A percentile compares a stretch with the other conserved stretches of the same genome.
phyloP scores from a whole-genome alignment of 2,113 vertebrate species.

The Plotosus lineatus region DNA sequence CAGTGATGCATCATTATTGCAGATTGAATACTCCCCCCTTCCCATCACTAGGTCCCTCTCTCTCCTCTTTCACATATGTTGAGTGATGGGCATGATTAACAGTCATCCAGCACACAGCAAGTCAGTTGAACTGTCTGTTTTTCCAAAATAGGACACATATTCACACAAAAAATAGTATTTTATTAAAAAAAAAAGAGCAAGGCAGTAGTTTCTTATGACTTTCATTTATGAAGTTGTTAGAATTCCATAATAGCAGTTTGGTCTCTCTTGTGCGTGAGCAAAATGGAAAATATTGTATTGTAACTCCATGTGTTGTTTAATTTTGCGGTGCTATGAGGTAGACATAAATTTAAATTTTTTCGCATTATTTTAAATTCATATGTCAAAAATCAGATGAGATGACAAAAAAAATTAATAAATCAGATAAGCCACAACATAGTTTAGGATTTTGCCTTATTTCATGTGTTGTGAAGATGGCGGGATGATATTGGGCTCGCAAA shows the following conservation, averaged over 20 bases:
- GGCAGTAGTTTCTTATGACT: slow-evolving; percentile 11
- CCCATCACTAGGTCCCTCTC: slow-evolving; percentile 40
- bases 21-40: slow-evolving; percentile 68
- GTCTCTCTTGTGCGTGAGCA: slow-evolving; percentile 53
- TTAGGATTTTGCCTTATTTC: slow-evolving; percentile 17
- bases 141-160: slow-evolving; percentile 31
- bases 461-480: not conserved
- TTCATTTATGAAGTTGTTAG: slow-evolving; percentile 13
- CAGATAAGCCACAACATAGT: slow-evolving; percentile 45
- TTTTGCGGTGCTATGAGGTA: slow-evolving; percentile 41
- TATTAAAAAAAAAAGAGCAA: slow-evolving; percentile 15
- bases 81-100: slow-evolving; percentile 29
- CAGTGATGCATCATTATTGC: slow-evolving; percentile 74
- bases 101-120: slow-evolving; percentile 49
- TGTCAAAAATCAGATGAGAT: slow-evolving; percentile 10
- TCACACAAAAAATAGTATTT: not conserved
- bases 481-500: slow-evolving; percentile 5
- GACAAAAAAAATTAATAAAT: slow-evolving; percentile 53
- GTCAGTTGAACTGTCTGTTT: slow-evolving; percentile 63
- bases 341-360: not conserved
- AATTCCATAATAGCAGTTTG: slow-evolving; percentile 15
- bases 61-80: slow-evolving; percentile 23
- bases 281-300: slow-evolving; percentile 60
- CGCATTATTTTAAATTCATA: not conserved
- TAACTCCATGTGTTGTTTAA: slow-evolving; percentile 57